Evolutionary conservation across 2,113 vertebrate species (phyloP), one percentile per base, ranked within the genome.

Genomic region (Oreochromis tanganicae): DNA sequence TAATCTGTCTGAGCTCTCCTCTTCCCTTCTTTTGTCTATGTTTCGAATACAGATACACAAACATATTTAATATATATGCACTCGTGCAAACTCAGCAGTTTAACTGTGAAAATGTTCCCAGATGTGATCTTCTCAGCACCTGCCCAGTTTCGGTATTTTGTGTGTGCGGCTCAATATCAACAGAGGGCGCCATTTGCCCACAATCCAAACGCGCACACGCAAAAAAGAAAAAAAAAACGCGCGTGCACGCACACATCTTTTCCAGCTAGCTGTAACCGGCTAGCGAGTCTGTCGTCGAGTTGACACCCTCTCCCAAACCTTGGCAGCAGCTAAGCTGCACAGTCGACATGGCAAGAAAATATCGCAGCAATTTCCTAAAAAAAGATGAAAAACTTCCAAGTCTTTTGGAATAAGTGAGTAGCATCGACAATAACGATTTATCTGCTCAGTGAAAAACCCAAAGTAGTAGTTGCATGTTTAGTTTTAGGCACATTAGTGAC

Each of bases 311-410:
- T 92, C 89, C 90, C 66, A 91, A 93, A 94, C 94, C 94, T 95
- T 94, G 92, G 94, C 93, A 95, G 95, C 95, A 92, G 95, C 93
- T 89, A 88, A 92, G 95, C 95, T 96, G 92, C 94, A 94, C 91
- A 93, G 94, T 95, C 95, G 96, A 95, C 88, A 96, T 97, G 96
- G 95, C 95, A 88, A 90, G 90, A 89, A 96, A 96, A 96, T 92
- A 95, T 95, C 83, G 88, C 93, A 93, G 75, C 91, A 84, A 71
- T 96, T 96, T 93, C 86, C 91, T 93, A 90, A 93, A 95, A 83
- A 94, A 92, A 94, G 95, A 96, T 96, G 96, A 95, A 96, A 85
- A 94, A 91, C 91, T 95, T 95, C 92, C 93, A 95, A 92, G 91
- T 94, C 85, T 90, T 93, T 95, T 96, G 94, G 93, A 95, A 96